Evolutionary conservation across 2,888 invertebrate genomes (phyloP).

Genomic region (Cephus pulcher): DNA sequence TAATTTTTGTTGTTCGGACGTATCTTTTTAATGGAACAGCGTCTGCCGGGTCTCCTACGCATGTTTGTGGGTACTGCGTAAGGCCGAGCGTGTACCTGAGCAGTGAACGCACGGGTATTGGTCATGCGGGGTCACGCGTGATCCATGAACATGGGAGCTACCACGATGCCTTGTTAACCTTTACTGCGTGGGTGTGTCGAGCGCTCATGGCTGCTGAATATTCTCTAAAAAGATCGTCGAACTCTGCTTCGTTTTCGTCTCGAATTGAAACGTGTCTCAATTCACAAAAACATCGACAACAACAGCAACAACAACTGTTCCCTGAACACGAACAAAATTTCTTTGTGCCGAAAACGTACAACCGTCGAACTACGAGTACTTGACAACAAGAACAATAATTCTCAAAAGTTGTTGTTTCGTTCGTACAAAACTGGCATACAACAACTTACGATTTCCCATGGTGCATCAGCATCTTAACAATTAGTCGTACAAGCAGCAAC

Average conservation of each 20-base stretch:
- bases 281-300: not conserved
- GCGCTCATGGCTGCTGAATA: too few species aligned
- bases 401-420: too few species aligned
- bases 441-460: not conserved
- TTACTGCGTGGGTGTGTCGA: constrained; percentile 2
- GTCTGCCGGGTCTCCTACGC: constrained; percentile 9
- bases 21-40: too few species aligned
- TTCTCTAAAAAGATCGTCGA: not conserved
- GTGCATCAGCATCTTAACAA: not conserved
- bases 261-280: not conserved
- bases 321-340: not conserved
- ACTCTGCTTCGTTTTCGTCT: not conserved
- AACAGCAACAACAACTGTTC: not conserved
- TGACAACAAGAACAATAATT: too few species aligned
- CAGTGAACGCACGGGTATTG: not conserved
- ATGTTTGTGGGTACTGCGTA: constrained; percentile 16
- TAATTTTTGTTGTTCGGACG: too few species aligned
- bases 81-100: constrained; percentile 8
- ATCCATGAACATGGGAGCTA: not conserved
- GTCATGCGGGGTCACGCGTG: not conserved
- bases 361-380: too few species aligned
- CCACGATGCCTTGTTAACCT: constrained; percentile 2
- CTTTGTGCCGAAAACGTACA: not conserved
- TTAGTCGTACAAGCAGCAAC: not conserved
- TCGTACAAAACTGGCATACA: too few species aligned